Evolutionary conservation across 2,888 invertebrate species (phyloP).

Genomic region (Mechanitis mazaeus): DNA sequence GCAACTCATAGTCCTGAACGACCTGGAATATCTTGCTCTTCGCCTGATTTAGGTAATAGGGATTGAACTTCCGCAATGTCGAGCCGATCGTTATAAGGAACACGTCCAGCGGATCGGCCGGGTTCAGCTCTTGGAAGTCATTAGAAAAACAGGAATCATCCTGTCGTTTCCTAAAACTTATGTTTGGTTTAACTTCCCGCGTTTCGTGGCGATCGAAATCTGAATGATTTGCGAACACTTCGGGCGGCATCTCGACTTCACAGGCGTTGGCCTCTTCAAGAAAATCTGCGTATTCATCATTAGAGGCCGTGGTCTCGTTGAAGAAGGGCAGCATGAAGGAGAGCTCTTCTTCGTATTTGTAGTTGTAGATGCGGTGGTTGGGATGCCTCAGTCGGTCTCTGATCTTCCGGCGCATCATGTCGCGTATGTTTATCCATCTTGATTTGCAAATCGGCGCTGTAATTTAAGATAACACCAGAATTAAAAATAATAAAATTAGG

Average conservation of each 20-base stretch:
- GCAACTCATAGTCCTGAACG: conserved; percentile 65
- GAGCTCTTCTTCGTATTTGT: conserved; percentile 63
- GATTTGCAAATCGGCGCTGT: conserved; percentile 57
- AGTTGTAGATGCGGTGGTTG: conserved; percentile 45
- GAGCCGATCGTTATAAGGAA: conserved; percentile 60
- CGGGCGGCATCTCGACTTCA: conserved; percentile 44
- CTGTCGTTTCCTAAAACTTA: conserved; percentile 34
- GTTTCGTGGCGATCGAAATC: conserved; percentile 37
- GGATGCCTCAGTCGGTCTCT: conserved; percentile 50
- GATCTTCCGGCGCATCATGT: conserved; percentile 61
- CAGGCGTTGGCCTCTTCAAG: conserved; percentile 41
- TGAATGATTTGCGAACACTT: conserved; percentile 40
- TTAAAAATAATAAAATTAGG: too few species aligned
- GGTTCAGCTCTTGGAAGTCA: conserved; percentile 45
- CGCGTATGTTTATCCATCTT: conserved; percentile 64
- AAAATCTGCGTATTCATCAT: conserved; percentile 47
- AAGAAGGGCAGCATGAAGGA: conserved; percentile 58
- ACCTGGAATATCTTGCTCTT: conserved; percentile 68
- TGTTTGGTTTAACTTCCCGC: conserved; percentile 41
- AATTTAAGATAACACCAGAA: conserved; percentile 23
- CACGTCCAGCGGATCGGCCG: conserved; percentile 57
- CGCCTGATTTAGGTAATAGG: conserved; percentile 63
- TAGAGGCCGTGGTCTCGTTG: conserved; percentile 36
- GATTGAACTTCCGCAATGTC: conserved; percentile 56
- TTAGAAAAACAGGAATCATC: conserved; percentile 28